Evolutionary conservation across 2,888 invertebrate genomes (phyloP), one percentile per base, ranked within the genome.

Genomic region (Gymnocheta viridis): DNA sequence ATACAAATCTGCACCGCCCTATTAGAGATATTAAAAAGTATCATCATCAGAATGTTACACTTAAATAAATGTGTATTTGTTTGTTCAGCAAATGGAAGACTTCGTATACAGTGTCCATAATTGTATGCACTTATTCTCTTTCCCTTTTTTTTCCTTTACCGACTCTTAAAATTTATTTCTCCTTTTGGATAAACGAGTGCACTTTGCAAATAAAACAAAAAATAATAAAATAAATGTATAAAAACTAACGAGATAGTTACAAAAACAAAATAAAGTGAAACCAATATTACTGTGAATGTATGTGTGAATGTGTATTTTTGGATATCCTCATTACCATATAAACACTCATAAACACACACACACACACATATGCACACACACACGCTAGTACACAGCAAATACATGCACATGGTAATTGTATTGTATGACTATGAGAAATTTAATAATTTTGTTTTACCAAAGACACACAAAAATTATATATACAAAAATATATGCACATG

Each of bases 251-350:
- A 38, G 44, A 49, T 41, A 14, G 27, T 29, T 27, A 10, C 17
- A 58, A 80, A 56, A 72, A 73, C 27, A 49, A 41, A 38, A 41
- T 41, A 51, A 58, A 73, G 35, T 22, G 19, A 47, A 49, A 77
- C 27, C 14, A n/a, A n/a, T 38, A 41, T 32, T 60, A 67, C 35
- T n/a, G n/a, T 29, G 19, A 35, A 49, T 62, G 35, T 62, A 17
- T 49, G 24, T 12, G n/a, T 49, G 4, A 49, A 19, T 35, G 10
- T 58, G 22, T 22, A 38, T 24, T n/a, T 62, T 64, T 47, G 38
- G 29, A 47, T 64, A 41, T 64, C n/a, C 51, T 72, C 56, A 64
- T 72, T 80, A 56, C 47, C 79, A 70, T 64, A 72, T 56, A 72
- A 54, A 47, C 41, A 60, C 47, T 19, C 41, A 56, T 7, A 29